Evolutionary conservation across 2,888 invertebrate species (phyloP).

Genomic region (Dexiosoma caninum): DNA sequence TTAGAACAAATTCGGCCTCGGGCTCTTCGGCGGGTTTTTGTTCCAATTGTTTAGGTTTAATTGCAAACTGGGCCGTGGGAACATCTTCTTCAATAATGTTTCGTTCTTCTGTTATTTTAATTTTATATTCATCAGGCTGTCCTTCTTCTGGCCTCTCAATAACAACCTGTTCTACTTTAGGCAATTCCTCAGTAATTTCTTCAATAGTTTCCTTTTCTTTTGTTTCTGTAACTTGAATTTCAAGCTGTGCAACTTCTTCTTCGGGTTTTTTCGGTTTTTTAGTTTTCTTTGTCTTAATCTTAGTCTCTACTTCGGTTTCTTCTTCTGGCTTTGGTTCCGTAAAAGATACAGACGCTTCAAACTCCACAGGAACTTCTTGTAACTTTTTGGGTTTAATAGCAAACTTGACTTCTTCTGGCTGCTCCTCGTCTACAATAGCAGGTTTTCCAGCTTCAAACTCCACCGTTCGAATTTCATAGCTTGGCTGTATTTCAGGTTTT

Average conservation of each 20-base stretch:
- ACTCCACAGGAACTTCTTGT: constrained; percentile 67
- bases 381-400: constrained; percentile 57
- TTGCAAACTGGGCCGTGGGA: constrained; percentile 54
- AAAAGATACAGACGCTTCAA: constrained; percentile 70
- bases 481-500: constrained; percentile 61
- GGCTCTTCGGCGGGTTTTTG: constrained; percentile 68
- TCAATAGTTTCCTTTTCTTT: constrained; percentile 69
- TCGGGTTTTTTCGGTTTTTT: constrained; percentile 69
- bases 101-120: constrained; percentile 65
- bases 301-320: constrained; percentile 67
- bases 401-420: constrained; percentile 63
- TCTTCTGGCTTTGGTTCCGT: constrained; percentile 70
- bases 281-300: constrained; percentile 68
- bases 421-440: constrained; percentile 62
- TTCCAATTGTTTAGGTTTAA: constrained; percentile 49
- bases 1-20: constrained; percentile 70
- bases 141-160: constrained; percentile 57
- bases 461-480: constrained; percentile 70
- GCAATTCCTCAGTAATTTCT: constrained; percentile 65
- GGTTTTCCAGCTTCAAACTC: constrained; percentile 69
- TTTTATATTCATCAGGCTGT: constrained; percentile 68
- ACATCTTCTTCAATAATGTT: constrained; percentile 63
- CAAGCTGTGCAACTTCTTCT: constrained; percentile 67
- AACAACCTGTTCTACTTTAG: constrained; percentile 53
- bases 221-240: constrained; percentile 71